Evolutionary conservation across 2,888 invertebrate genomes (phyloP), one percentile per base, ranked within the genome.

Genomic region (Mesorhabditis sp.): DNA sequence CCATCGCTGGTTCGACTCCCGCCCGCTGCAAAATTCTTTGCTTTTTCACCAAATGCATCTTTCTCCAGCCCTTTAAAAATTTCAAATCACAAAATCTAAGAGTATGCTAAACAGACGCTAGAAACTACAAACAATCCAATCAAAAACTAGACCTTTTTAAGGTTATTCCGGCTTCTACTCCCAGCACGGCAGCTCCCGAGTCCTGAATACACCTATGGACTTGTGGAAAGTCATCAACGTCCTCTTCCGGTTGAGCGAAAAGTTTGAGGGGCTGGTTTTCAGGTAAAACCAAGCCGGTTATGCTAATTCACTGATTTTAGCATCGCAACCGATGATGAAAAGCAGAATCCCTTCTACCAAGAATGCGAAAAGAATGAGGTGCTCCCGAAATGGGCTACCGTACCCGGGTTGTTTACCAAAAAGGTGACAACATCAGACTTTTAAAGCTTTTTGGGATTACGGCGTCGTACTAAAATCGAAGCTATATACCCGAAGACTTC

Each of bases 331-430:
- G 70, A 74, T 67, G 67, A 76, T 64, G 67, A 71, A 44, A 62
- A 69, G 13, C 50, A 67, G 58, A 79, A 79, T 67, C 73, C 74
- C 7, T 71, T 79, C 65, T 75, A 72, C 61, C 61, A 67, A 2
- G 77, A 79, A 64, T 73, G 75, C 4, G 63, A 65, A 5, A 74
- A 68, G 63, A 79, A 77, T 63, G 79, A 79, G 67, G 77, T 79
- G 41, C 44, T 79, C 4, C 79, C 79, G 10, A 72, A 67, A 41
- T 77, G 79, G 76, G 70, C 74, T 4, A 41, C 66, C 13, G 68
- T 67, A 4, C 50, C 69, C 4, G 67, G 71, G 13, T 68, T 70
- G 50, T 77, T 79, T 45, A 70, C 71, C 7, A 69, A 73, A 41
- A 67, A 62, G 43, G 74, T 74, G 10, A 10, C 1, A 28, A 28